These are phyloP conservation scores for Pollenia amentaria DNA, from an alignment of 2,888 invertebrate species.

Conservation along the genomic window DNA sequence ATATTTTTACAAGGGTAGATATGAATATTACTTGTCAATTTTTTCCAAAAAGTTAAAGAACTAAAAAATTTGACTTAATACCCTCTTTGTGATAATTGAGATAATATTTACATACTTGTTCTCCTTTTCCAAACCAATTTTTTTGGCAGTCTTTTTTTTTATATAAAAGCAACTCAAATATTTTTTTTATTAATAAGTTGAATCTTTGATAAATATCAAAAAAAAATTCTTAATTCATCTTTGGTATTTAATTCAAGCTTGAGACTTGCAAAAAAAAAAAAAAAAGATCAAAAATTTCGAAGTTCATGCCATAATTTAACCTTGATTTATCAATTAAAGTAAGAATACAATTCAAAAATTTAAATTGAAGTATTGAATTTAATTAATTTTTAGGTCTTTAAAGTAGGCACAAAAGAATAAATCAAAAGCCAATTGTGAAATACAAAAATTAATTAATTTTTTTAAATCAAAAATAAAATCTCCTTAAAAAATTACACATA, in stretches of 20 bases:
- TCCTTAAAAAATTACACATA: not conserved
- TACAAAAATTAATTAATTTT: not conserved
- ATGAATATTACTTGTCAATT: no score
- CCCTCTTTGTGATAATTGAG: no score
- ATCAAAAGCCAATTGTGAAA: not conserved
- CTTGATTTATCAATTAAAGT: conserved; percentile 58
- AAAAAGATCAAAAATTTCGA: not conserved
- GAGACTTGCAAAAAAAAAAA: conserved; percentile 9
- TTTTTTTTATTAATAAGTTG: not conserved
- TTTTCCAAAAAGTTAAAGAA: no score
- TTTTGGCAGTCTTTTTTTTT: no score
- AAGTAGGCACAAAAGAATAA: not conserved
- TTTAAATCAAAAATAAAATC: conserved; percentile 17
- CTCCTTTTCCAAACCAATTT: no score
- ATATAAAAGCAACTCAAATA: no score
- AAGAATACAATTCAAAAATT: not conserved
- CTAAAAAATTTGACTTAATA: no score
- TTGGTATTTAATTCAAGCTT: conserved; percentile 29
- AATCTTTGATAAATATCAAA: not conserved
- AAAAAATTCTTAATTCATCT: conserved; percentile 3
- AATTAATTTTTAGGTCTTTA: conserved; percentile 27
- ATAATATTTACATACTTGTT: no score
- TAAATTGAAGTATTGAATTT: conserved; percentile 30
- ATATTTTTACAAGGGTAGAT: no score
- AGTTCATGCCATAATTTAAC: conserved; percentile 32